Percentiles rank a stretch among this genome's conserved stretches.
These are phyloP conservation scores for Neodontobutis hainanensis DNA, from an alignment of 2,113 vertebrate species.

Conservation along the genomic window DNA sequence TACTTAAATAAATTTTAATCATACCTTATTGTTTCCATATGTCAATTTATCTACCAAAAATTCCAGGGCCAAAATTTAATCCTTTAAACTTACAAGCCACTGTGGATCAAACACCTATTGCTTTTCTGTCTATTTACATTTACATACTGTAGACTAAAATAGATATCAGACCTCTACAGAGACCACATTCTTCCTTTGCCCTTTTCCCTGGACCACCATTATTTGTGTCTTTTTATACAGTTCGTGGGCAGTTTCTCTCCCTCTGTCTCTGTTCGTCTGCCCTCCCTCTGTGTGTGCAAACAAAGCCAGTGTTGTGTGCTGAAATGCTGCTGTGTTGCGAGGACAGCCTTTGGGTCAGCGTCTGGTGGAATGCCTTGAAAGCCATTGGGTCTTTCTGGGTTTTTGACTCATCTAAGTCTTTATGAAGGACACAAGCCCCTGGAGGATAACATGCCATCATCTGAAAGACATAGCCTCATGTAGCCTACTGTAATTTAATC, in stretches of 20 bases:
- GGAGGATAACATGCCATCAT: slow-evolving; percentile 13
- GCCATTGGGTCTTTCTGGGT: slow-evolving; percentile 10
- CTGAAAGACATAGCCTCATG: not conserved
- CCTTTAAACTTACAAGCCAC: too few relatives aligned
- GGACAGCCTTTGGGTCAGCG: slow-evolving; percentile 63
- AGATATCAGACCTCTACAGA: slow-evolving; percentile 19
- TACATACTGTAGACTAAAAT: slow-evolving; percentile 12
- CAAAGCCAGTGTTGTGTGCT: slow-evolving; percentile 70
- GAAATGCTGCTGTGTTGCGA: slow-evolving; percentile 52
- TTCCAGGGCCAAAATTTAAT: not conserved
- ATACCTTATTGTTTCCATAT: not conserved
- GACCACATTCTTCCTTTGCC: slow-evolving; percentile 50
- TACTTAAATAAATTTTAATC: not conserved
- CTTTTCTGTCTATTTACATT: not conserved
- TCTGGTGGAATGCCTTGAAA: slow-evolving; percentile 68
- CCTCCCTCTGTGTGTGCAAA: slow-evolving; percentile 41
- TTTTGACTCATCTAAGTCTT: slow-evolving; percentile 45
- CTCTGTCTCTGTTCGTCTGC: slow-evolving; percentile 52
- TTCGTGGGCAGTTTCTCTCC: slow-evolving; percentile 57
- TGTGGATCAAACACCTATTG: not conserved
- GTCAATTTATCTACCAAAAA: not conserved
- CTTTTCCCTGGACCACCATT: slow-evolving; percentile 52
- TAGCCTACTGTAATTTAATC: slow-evolving; percentile 9
- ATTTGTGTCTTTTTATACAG: slow-evolving; percentile 64
- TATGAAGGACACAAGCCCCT: slow-evolving; percentile 7